Evolutionary conservation across 2,113 vertebrate genomes (phyloP).

Genomic region (Psephotus haematonotus): DNA sequence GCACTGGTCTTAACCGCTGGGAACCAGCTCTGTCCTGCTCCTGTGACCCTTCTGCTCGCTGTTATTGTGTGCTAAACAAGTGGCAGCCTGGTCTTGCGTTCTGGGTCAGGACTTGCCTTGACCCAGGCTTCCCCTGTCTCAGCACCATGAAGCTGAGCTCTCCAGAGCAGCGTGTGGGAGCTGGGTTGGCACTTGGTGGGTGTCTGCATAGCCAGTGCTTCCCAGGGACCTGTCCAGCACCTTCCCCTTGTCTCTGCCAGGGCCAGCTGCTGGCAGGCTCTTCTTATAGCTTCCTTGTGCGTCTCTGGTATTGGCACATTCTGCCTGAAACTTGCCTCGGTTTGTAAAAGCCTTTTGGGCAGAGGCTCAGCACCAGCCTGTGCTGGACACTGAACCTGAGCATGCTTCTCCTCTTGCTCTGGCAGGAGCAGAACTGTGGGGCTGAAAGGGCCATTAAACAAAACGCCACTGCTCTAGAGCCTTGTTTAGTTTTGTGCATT

Average conservation of each 20-base stretch:
- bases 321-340: background rate
- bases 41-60: background rate
- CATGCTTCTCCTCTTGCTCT: background rate
- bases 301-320: background rate
- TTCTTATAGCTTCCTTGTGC: background rate
- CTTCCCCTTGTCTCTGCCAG: background rate
- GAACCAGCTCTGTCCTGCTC: background rate
- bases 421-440: background rate
- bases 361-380: background rate
- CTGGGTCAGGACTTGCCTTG: background rate
- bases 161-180: background rate
- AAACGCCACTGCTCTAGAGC: background rate
- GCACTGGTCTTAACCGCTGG: background rate
- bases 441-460: background rate
- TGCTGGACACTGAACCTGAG: background rate
- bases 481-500: background rate
- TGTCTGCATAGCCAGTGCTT: background rate
- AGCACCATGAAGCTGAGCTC: background rate
- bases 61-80: fast-evolving
- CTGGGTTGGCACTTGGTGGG: background rate
- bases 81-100: background rate
- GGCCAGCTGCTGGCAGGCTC: background rate
- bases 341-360: background rate
- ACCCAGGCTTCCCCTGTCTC: background rate
- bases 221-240: fast-evolving